Percentiles rank a stretch among this genome's conserved stretches.
phyloP scores from a whole-genome alignment of 2,113 vertebrate genomes.

The Zonotrichia leucophrys region DNA sequence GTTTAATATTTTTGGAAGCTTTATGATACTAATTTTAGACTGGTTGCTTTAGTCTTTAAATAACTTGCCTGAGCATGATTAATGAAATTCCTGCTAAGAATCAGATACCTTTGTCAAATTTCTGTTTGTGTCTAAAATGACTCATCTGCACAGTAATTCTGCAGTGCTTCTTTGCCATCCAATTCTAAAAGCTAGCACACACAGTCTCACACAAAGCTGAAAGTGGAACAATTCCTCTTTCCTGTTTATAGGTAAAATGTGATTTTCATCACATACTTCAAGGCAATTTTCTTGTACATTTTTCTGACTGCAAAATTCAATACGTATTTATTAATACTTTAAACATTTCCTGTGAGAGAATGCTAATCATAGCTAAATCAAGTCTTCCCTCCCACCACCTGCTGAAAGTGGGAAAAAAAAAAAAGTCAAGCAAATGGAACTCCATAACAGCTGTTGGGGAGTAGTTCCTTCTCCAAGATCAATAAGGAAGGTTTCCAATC shows the following conservation, averaged over 20 bases:
- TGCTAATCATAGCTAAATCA: neutral
- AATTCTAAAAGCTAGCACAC: neutral
- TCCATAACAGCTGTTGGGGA: neutral
- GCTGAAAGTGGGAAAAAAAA: neutral
- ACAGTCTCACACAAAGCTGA: neutral
- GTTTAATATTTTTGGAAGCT: neutral
- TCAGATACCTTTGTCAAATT: neutral
- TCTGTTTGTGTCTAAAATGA: neutral
- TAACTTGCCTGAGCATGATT: neutral
- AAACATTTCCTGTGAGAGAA: neutral
- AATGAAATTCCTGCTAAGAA: neutral
- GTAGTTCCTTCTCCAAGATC: neutral
- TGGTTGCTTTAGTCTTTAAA: neutral
- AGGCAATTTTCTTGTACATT: slow-evolving; percentile 26
- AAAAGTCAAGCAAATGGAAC: neutral
- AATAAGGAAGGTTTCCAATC: neutral
- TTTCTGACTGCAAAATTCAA: slow-evolving; percentile 36
- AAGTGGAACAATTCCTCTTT: neutral
- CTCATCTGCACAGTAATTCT: neutral
- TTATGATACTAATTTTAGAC: neutral
- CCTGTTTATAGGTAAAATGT: neutral
- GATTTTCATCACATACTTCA: neutral
- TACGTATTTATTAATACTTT: slow-evolving; percentile 57
- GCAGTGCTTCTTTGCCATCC: neutral
- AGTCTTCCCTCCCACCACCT: neutral